These are phyloP conservation scores for Telmatherina bonti DNA, from an alignment of 2,797 vertebrate genomes.

Conservation along the genomic window DNA sequence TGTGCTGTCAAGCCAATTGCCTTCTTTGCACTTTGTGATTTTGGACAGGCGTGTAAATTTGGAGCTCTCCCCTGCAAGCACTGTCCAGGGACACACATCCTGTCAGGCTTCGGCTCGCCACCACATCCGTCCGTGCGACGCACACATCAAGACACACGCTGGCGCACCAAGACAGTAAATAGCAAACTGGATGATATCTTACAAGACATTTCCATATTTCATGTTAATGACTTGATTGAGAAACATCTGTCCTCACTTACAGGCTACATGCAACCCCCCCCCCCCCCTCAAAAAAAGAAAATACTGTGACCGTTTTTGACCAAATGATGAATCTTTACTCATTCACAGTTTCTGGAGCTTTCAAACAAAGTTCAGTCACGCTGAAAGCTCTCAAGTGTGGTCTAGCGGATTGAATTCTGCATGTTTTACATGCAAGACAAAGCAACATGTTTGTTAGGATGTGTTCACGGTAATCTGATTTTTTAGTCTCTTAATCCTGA, in stretches of 20 bases:
- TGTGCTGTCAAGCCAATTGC: conserved; percentile 74
- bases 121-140: conserved; percentile 55
- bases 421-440: not conserved
- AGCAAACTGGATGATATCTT: conserved; percentile 40
- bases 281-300: too few relatives aligned
- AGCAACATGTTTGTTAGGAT: not conserved
- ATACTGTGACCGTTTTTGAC: conserved; percentile 13
- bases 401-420: not conserved
- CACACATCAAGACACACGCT: conserved; percentile 32
- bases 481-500: too few relatives aligned
- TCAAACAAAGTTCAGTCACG: not conserved
- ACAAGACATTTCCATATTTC: conserved; percentile 35
- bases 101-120: conserved; percentile 46
- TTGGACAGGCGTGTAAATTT: conserved; percentile 56
- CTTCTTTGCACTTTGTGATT: conserved; percentile 64
- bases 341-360: conserved; percentile 10
- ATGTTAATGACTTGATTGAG: conserved; percentile 44
- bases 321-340: conserved; percentile 2
- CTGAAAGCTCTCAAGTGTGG: not conserved
- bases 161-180: conserved; percentile 50
- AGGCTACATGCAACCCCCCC: conserved; percentile 10
- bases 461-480: not conserved
- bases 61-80: conserved; percentile 48
- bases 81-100: conserved; percentile 53
- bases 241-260: conserved; percentile 32